Percentiles rank a stretch among this genome's conserved stretches.
phyloP scores from a whole-genome alignment of 2,113 vertebrate species.

The Uria lomvia region DNA sequence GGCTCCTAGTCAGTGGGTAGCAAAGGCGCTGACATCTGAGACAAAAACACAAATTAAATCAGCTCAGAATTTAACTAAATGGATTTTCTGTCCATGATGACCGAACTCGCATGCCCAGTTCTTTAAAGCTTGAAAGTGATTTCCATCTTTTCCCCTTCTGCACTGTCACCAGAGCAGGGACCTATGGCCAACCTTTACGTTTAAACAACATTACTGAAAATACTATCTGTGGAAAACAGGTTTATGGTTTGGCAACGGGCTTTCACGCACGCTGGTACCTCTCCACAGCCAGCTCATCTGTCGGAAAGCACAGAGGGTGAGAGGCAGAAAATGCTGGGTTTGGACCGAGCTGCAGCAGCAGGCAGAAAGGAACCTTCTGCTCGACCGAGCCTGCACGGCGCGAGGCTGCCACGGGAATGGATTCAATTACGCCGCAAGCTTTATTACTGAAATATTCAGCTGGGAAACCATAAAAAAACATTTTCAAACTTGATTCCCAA shows the following conservation, averaged over 20 bases:
- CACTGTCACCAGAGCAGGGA: not conserved
- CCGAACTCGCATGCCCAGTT: not conserved
- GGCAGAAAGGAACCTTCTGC: not conserved
- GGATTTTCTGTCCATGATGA: not conserved
- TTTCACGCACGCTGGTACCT: not conserved
- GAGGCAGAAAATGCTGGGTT: not conserved
- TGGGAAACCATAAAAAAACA: slow-evolving; percentile 18
- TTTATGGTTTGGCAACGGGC: not conserved
- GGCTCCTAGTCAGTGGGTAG: not conserved
- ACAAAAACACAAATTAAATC: not conserved
- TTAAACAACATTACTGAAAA: not conserved
- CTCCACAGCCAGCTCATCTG: not conserved
- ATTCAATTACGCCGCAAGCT: not conserved
- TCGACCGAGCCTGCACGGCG: not conserved
- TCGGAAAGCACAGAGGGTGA: not conserved
- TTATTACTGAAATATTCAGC: not conserved
- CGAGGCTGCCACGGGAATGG: not conserved
- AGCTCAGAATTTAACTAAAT: not conserved
- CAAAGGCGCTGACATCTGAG: not conserved
- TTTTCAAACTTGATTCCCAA: not conserved
- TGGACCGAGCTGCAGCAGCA: not conserved
- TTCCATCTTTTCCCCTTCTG: not conserved
- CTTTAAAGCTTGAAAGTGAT: not conserved
- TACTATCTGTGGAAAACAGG: not conserved
- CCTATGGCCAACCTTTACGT: not conserved